A percentile compares a stretch with the other conserved stretches of the same genome.
phyloP scores from a whole-genome alignment of 2,797 vertebrate genomes.

The Agapornis canus region DNA sequence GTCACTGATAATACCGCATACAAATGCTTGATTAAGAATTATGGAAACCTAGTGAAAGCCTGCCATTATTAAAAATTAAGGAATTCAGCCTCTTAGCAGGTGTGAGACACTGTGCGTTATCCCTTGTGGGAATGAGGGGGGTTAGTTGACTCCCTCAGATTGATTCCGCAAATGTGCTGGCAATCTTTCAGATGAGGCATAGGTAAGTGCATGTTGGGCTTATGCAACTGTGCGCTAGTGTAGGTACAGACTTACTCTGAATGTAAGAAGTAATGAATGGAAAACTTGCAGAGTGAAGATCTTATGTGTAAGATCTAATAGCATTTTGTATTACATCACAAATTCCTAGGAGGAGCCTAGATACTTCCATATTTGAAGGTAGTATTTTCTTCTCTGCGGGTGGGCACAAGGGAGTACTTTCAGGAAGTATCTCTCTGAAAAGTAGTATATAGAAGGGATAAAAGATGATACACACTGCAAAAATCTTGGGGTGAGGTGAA shows the following conservation, averaged over 20 bases:
- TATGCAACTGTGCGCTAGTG: rapidly evolving
- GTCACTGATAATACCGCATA: neutral
- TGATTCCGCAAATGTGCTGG: neutral
- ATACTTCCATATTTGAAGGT: neutral
- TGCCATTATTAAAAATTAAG: neutral
- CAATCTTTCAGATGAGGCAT: neutral
- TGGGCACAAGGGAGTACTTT: neutral
- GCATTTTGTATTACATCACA: neutral
- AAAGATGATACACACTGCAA: neutral
- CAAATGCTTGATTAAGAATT: neutral
- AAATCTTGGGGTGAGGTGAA: neutral
- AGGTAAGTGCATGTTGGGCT: neutral
- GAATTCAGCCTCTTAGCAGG: neutral
- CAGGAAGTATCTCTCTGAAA: neutral
- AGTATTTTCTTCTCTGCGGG: neutral
- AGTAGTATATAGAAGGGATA: neutral
- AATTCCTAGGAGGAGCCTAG: neutral
- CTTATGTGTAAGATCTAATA: neutral
- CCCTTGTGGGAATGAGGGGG: neutral
- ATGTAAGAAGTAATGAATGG: neutral
- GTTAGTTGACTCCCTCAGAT: neutral
- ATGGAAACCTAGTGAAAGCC: neutral
- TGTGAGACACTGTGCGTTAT: neutral
- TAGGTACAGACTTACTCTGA: neutral
- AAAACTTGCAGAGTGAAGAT: neutral